Percentiles rank a stretch among this genome's conserved stretches.
These are phyloP conservation scores for Phoeniculus purpureus DNA, from an alignment of 2,797 vertebrate genomes.

Conservation along the genomic window DNA sequence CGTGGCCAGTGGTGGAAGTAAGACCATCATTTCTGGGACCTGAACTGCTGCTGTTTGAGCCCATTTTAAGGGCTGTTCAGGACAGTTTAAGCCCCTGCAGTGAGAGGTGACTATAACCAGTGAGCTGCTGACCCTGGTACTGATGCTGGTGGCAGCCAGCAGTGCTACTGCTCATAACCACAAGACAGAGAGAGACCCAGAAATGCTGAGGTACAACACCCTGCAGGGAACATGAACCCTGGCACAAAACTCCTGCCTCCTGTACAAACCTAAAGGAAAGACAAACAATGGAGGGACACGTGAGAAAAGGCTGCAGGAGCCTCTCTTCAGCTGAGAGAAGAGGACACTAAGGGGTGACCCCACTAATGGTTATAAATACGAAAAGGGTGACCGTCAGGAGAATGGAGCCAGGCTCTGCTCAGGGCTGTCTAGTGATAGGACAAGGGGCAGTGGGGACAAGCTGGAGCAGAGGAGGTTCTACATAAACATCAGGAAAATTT, in stretches of 20 bases:
- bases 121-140: not conserved
- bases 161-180: accelerated
- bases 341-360: too few species aligned
- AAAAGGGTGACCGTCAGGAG: too few species aligned
- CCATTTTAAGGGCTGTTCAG: not conserved
- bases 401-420: too few species aligned
- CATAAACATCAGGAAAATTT: too few species aligned
- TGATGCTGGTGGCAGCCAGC: not conserved
- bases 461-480: too few species aligned
- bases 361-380: too few species aligned
- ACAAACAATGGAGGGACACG: not conserved
- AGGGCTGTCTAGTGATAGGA: too few species aligned
- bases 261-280: not conserved
- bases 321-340: too few species aligned
- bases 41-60: not conserved
- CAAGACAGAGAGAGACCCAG: not conserved
- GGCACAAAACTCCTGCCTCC: not conserved
- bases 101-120: not conserved
- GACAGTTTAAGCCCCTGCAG: not conserved
- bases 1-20: not conserved
- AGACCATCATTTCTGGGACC: not conserved
- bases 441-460: too few species aligned
- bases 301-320: too few species aligned
- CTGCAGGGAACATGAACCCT: not conserved
- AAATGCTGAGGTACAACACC: not conserved